Conservation (phyloP, 2,888 invertebrate genomes). For the Lasioglossum pauxillum region DNA sequence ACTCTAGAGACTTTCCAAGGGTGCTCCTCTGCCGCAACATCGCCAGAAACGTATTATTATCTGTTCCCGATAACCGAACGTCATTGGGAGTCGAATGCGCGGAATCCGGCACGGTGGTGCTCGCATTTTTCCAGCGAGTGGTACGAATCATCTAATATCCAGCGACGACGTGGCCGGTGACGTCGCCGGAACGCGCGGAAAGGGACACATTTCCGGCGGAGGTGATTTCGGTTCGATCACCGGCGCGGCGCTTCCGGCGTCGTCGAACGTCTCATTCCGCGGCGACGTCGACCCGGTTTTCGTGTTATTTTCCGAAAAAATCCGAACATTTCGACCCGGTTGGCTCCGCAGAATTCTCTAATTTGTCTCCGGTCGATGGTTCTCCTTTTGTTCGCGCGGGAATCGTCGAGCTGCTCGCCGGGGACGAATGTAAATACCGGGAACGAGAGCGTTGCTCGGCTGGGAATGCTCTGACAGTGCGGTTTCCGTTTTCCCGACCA, state of each 20-base stretch:
- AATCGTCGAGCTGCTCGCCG: constrained; percentile 34
- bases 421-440: constrained; percentile 38
- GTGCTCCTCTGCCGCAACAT: neutral
- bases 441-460: constrained; percentile 26
- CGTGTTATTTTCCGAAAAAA: neutral
- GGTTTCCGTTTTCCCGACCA: constrained; percentile 2
- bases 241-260: neutral
- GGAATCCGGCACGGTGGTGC: neutral
- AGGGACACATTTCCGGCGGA: constrained; percentile 12
- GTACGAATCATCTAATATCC: constrained; percentile 9
- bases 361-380: constrained; percentile 27
- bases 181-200: neutral
- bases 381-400: constrained; percentile 26
- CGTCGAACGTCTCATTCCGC: neutral
- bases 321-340: constrained; percentile 19
- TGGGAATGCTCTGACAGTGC: constrained; percentile 25
- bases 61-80: constrained; percentile 13
- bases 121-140: constrained; percentile 13
- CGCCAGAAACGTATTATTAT: constrained; percentile 15
- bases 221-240: constrained; percentile 17
- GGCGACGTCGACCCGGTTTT: neutral
- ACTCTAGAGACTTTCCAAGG: neutral
- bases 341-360: constrained; percentile 6
- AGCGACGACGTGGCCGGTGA: constrained; percentile 23
- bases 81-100: neutral